Conservation (phyloP, 2,113 vertebrate genomes). For the Nannobrachium achirus region DNA sequence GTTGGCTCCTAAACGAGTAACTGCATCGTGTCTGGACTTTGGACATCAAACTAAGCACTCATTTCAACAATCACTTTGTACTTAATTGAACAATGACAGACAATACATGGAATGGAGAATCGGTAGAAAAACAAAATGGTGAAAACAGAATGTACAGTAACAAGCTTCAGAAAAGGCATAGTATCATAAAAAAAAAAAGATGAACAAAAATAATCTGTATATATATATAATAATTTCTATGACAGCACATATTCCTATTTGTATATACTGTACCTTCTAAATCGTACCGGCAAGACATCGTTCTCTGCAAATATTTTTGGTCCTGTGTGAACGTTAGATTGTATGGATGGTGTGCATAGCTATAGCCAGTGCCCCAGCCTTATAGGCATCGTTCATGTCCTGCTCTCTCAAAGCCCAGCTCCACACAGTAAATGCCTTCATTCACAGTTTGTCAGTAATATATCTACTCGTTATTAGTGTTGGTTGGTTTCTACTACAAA, state of each 20-base stretch:
- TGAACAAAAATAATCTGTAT: conserved; percentile 31
- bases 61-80: conserved; percentile 34
- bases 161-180: conserved; percentile 56
- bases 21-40: conserved; percentile 15
- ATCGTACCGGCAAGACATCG: conserved; percentile 55
- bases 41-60: conserved; percentile 24
- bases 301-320: conserved; percentile 59
- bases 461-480: conserved; percentile 53
- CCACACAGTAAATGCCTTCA: conserved; percentile 36
- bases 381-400: conserved; percentile 34
- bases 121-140: conserved; percentile 53
- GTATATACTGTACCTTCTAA: conserved; percentile 50
- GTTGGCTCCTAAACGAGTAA: not conserved
- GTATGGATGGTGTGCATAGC: conserved; percentile 32
- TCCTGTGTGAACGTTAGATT: conserved; percentile 61
- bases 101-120: conserved; percentile 65
- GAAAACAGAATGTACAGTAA: conserved; percentile 24
- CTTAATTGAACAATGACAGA: conserved; percentile 50
- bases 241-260: conserved; percentile 52
- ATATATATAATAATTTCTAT: conserved; percentile 10
- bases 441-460: conserved; percentile 74
- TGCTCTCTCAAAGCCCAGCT: conserved; percentile 32
- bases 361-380: conserved; percentile 37
- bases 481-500: conserved; percentile 22
- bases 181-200: conserved; percentile 46